These are phyloP conservation scores for Cacoxenus indagator DNA, from an alignment of 2,888 invertebrate species.

Conservation along the genomic window DNA sequence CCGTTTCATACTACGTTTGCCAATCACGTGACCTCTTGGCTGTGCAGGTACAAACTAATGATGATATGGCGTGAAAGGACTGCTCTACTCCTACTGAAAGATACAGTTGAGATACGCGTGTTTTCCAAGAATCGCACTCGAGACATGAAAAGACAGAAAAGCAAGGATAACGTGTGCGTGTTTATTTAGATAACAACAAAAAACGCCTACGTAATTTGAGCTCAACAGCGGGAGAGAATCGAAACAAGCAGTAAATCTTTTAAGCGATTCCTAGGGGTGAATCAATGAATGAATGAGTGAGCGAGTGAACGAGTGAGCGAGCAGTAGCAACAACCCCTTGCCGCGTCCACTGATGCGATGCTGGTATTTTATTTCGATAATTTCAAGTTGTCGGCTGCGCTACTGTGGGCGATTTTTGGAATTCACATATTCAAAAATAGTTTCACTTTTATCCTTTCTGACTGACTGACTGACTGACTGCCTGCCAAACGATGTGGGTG, in stretches of 20 bases:
- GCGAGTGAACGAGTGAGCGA: conserved; percentile 32
- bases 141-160: not conserved
- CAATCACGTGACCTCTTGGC: conserved; percentile 31
- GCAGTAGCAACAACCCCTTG: conserved; percentile 44
- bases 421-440: not conserved
- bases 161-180: not conserved
- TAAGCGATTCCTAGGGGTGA: conserved; percentile 57
- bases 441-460: not conserved
- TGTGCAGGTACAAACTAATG: not conserved
- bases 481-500: conserved; percentile 47
- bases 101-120: conserved; percentile 59
- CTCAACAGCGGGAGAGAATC: conserved; percentile 21
- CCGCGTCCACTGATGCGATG: conserved; percentile 33
- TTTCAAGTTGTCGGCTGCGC: conserved; percentile 6
- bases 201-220: conserved; percentile 44
- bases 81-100: conserved; percentile 39
- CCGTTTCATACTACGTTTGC: conserved; percentile 21
- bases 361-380: conserved; percentile 39
- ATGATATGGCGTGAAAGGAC: not conserved
- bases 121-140: conserved; percentile 47
- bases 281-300: no score
- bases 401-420: conserved; percentile 28
- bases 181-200: conserved; percentile 23
- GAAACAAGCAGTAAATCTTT: conserved; percentile 43
- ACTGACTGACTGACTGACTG: no score